phyloP scores from a whole-genome alignment of 2,797 vertebrate species.

The Microchirus variegatus region DNA sequence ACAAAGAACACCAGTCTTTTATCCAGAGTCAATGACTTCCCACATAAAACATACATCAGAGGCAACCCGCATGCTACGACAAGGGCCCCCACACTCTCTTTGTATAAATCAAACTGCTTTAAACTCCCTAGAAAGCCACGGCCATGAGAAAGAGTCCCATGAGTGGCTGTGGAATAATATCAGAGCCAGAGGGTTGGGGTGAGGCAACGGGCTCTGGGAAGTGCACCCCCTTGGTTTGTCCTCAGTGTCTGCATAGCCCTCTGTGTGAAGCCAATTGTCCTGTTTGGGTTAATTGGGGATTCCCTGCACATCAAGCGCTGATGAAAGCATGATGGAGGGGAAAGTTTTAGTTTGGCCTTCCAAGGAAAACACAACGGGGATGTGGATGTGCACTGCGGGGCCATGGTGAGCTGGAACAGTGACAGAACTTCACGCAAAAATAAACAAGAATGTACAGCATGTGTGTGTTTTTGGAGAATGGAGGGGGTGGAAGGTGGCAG shows the following conservation, averaged over 20 bases:
- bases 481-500: constrained; percentile 38
- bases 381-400: constrained; percentile 70
- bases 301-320: constrained; percentile 68
- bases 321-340: constrained; percentile 69
- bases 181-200: constrained; percentile 63
- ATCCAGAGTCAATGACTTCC: constrained; percentile 61
- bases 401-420: constrained; percentile 60
- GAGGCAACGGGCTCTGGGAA: constrained; percentile 64
- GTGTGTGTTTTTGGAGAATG: constrained; percentile 43
- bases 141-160: constrained; percentile 71
- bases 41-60: constrained; percentile 72
- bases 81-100: constrained; percentile 63
- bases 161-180: constrained; percentile 70
- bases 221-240: constrained; percentile 50
- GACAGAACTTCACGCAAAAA: constrained; percentile 58
- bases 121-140: constrained; percentile 63
- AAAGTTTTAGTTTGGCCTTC: constrained; percentile 63
- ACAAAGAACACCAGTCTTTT: constrained; percentile 45
- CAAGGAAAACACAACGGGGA: constrained; percentile 76
- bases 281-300: constrained; percentile 76
- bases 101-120: constrained; percentile 76
- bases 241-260: constrained; percentile 42
- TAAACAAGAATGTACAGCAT: constrained; percentile 47
- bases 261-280: constrained; percentile 67
- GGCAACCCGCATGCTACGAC: constrained; percentile 57